Conservation (phyloP, 2,113 vertebrate genomes). For the Canis aureus region DNA sequence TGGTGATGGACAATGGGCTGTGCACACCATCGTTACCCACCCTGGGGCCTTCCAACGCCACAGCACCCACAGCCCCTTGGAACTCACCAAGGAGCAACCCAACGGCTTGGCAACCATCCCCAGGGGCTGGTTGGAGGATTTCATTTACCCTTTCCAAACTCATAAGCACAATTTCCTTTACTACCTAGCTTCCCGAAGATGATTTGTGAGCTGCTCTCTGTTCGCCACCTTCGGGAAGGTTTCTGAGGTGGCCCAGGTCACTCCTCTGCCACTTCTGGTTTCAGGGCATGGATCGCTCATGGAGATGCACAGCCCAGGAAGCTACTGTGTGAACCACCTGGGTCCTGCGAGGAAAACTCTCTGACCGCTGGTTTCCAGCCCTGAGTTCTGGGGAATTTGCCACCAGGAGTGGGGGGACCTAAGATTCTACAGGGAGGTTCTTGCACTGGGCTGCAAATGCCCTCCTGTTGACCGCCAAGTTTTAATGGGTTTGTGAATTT, state of each 20-base stretch:
- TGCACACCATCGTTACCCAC: neutral
- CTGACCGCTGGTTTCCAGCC: neutral
- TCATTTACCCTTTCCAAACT: neutral
- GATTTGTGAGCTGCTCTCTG: neutral
- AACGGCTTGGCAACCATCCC: neutral
- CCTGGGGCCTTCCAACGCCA: neutral
- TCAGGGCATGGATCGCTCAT: neutral
- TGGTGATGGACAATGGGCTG: neutral
- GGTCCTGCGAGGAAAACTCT: neutral
- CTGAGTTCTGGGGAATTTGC: neutral
- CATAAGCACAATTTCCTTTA: neutral
- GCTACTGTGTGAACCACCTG: neutral
- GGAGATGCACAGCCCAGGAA: neutral
- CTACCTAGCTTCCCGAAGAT: neutral
- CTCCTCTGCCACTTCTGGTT: neutral
- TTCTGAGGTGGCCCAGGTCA: neutral
- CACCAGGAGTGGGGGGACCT: neutral
- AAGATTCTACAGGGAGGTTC: neutral
- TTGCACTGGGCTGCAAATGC: neutral
- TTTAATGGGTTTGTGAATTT: neutral
- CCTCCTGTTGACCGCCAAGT: neutral
- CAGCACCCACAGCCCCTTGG: neutral
- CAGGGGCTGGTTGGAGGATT: neutral
- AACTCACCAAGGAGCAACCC: neutral
- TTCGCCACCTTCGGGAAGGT: neutral